Evolutionary conservation across 2,888 invertebrate genomes (phyloP).

Genomic region (Caenorhabditis sulstoni): DNA sequence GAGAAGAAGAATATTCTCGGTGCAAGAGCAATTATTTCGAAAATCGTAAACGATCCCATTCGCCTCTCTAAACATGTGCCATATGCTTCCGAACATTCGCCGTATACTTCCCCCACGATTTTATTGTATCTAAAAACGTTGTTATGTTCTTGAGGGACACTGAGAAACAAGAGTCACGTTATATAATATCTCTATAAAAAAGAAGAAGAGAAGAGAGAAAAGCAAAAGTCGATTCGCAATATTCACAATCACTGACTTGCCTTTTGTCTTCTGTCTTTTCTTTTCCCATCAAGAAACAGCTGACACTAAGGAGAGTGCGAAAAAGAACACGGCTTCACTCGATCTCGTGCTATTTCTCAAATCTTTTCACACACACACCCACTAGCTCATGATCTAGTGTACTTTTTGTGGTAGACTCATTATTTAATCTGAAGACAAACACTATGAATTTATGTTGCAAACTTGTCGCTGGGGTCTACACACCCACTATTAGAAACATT

Average conservation of each 20-base stretch:
- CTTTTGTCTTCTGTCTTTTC: conserved; percentile 28
- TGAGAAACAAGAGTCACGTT: conserved; percentile 24
- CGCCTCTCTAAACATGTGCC: conserved; percentile 46
- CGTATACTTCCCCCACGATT: conserved; percentile 39
- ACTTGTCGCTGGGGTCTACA: conserved; percentile 55
- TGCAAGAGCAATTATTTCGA: conserved; percentile 15
- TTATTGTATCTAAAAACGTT: conserved; percentile 39
- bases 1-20: neutral
- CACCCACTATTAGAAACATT: conserved; percentile 64
- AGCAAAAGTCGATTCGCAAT: conserved; percentile 45
- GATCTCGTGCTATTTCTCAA: conserved; percentile 54
- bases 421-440: conserved; percentile 22
- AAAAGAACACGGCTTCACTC: conserved; percentile 48
- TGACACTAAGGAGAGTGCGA: conserved; percentile 55
- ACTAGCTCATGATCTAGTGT: conserved; percentile 47
- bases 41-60: conserved; percentile 12
- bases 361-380: conserved; percentile 46
- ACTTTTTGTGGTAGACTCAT: conserved; percentile 40
- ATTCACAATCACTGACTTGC: conserved; percentile 51
- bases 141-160: neutral
- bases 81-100: conserved; percentile 54
- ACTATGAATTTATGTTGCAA: conserved; percentile 60
- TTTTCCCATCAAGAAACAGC: conserved; percentile 51
- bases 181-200: conserved; percentile 51
- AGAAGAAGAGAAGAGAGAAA: conserved; percentile 33